A percentile compares a stretch with the other conserved stretches of the same genome.
phyloP scores from a whole-genome alignment of 2,888 invertebrate genomes.

The Zelleria hepariella region DNA sequence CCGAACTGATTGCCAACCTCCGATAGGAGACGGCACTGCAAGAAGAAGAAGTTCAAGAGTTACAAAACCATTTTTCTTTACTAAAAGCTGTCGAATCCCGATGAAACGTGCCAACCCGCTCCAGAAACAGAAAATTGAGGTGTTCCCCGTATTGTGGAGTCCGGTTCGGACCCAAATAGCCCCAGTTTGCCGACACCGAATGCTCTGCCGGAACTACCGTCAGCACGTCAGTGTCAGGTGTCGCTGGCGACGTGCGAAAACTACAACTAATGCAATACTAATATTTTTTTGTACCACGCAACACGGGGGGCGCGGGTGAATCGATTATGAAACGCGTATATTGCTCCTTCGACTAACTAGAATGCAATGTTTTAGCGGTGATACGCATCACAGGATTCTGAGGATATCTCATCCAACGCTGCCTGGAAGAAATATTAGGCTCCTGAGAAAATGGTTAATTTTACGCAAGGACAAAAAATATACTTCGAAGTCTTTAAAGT shows the following conservation, averaged over 20 bases:
- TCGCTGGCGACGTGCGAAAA: background rate
- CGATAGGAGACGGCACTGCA: no score
- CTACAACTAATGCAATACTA: background rate
- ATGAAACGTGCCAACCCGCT: background rate
- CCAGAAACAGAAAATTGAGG: background rate
- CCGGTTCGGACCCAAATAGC: background rate
- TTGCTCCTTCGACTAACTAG: background rate
- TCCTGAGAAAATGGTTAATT: no score
- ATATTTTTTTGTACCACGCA: background rate
- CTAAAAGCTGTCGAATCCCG: background rate
- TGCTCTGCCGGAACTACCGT: background rate
- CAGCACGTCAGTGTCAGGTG: conserved; percentile 2
- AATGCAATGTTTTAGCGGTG: no score
- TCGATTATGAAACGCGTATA: background rate
- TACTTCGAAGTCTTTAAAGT: no score
- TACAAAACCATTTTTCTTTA: background rate
- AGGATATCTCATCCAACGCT: background rate
- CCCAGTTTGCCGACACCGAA: background rate
- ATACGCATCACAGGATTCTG: background rate
- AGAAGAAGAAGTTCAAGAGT: no score
- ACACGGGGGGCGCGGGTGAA: background rate
- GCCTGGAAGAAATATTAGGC: no score
- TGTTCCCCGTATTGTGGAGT: background rate
- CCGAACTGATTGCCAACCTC: no score
- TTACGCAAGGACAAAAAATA: no score